Percentiles rank a stretch among this genome's conserved stretches.
These are phyloP conservation scores for Apteryx owenii DNA, from an alignment of 2,113 vertebrate species.

Conservation along the genomic window DNA sequence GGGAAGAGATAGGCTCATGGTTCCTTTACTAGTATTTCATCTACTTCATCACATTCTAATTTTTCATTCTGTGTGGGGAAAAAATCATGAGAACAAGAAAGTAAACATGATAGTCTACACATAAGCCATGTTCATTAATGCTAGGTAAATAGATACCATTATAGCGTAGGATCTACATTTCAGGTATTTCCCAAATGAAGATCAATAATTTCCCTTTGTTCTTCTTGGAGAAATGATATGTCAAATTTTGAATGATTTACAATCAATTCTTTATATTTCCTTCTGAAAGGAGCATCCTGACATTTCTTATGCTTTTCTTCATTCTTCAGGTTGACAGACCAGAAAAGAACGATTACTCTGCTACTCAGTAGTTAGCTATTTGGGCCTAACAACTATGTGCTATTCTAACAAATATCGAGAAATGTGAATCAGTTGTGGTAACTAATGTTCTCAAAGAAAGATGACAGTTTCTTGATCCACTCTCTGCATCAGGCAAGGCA, in stretches of 20 bases:
- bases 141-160: background rate
- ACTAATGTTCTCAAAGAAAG: background rate
- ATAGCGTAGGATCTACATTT: background rate
- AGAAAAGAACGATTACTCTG: slow-evolving; percentile 2
- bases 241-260: slow-evolving; percentile 27
- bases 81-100: background rate
- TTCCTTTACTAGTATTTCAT: background rate
- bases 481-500: background rate
- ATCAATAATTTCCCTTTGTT: background rate
- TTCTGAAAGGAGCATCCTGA: background rate
- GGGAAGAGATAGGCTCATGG: background rate
- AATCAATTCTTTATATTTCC: background rate
- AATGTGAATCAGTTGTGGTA: background rate
- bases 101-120: background rate
- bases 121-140: background rate
- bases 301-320: background rate
- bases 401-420: background rate
- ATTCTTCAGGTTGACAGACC: background rate
- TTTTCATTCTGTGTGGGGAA: background rate
- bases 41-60: background rate
- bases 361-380: background rate
- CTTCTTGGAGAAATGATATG: background rate
- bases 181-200: background rate
- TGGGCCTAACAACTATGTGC: background rate
- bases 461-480: background rate